Base-by-base conservation (phyloP, 1,140 invertebrate species). In the Zaprionus kolodkinae region DNA sequence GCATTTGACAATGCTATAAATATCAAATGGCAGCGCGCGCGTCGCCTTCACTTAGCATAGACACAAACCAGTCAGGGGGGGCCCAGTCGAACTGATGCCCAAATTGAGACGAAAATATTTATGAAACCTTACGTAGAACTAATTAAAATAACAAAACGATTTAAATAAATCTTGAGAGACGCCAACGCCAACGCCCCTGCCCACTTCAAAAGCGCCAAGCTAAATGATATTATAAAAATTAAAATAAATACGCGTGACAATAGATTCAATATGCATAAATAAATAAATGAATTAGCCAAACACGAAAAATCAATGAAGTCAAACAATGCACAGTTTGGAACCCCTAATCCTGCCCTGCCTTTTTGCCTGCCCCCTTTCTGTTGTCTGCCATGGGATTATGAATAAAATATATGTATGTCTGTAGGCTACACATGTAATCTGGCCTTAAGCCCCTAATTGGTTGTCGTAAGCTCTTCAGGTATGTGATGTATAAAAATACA, bases 61-160 rank as follows among this genome's bases (percentile, higher is more conserved):
- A 79, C 76, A 79, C 54, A 43, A 79, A 79, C 73, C 68, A 57
- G 15, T 21, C 21, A 12, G 40, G 13, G n/a, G 21, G 21, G 1
- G 21, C 21, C n/a, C 50, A 40, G 17, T n/a, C 15, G 17, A 63
- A 33, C 36, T 52, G 36, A 56, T 25, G 25, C 38, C 76, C 71
- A 70, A 67, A 69, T 73, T 30, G 63, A 65, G 72, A 45, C 76
- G 69, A 65, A 78, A 73, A 73, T 63, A 60, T 54, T 54, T 68
- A 17, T 38, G 21, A 64, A 62, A 33, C 25, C 55, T 73, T 55
- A 62, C 57, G 57, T 56, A 78, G 74, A 86, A 88, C 76, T 87
- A 88, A 87, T 87, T 87, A 88, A 87, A 87, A 87, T 88, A 83
- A 87, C 84, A 74, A 87, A 88, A 84, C 80, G 77, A 48, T 83